Base-by-base conservation (phyloP, 2,888 invertebrate species). In the Gryllus longicercus region DNA sequence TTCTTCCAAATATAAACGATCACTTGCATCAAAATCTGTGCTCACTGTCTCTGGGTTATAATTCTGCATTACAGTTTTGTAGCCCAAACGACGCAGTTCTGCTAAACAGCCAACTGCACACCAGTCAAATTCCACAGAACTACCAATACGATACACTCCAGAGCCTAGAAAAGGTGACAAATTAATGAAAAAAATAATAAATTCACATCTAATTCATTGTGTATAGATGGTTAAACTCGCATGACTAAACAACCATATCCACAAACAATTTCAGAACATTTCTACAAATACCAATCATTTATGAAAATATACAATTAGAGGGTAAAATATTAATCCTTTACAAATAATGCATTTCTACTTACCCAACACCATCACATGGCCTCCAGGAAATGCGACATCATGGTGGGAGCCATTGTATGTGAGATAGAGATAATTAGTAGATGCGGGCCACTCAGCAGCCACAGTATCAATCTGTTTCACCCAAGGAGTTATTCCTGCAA, bases 31-130 rank as follows among this genome's bases (percentile, higher is more conserved):
- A 86, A 99, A 99, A 88, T 99, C 99, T 0, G 99, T 99, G 87
- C 98, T 98, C 4, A 99, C 99, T 0, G 99, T 99, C 89, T 99
- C 99, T 0, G 99, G 99, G 87, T 99, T 99, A 86, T 97, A 99
- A 87, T 99, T 99, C 0, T 99, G 92, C 98, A 99, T 99, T 51
- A 99, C 96, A 0, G 99, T 99, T 84, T 96, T 94, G 83, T 92
- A 93, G 1, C 94, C 94, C 82, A 98, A 90, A 86, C 94, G 93
- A 83, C 96, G 90, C 18, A 99, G 88, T 87, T 99, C 98, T 81
- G 96, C 90, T 77, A 99, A 90, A 86, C 99, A 99, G 74, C 98
- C 96, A 0, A 99, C 99, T 23, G 99, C 98, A 86, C 99, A 99
- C 95, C 98, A 99, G 88, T 99, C 99, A 87, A 99, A 99, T 88